A percentile compares a stretch with the other conserved stretches of the same genome.
Evolutionary conservation across 1,140 invertebrate species (phyloP).

Genomic region (Phortica variegata): DNA sequence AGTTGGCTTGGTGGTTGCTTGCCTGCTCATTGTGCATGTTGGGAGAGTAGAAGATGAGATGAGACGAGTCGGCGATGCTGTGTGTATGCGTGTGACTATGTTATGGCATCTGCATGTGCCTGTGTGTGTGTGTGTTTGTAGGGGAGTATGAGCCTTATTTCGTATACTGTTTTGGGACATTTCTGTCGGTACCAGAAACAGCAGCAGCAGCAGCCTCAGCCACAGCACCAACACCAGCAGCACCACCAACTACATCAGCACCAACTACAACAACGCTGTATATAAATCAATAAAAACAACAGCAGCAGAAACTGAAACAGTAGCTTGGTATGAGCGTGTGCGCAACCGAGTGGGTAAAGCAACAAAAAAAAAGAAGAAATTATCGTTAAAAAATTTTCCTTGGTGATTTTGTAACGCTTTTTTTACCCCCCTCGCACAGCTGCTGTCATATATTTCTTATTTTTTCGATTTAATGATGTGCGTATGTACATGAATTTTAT

Average conservation of each 20-base stretch:
- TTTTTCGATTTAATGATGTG: background rate
- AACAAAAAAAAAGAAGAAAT: background rate
- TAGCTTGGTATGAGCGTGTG: no score
- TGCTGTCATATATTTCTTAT: background rate
- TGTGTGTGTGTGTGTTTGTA: conserved; percentile 17
- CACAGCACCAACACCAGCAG: background rate
- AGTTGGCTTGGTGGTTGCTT: conserved; percentile 12
- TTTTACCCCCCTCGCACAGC: no score
- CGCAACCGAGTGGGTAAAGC: background rate
- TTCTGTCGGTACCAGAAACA: conserved; percentile 29
- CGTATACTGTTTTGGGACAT: conserved; percentile 33
- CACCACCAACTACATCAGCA: background rate
- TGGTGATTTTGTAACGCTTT: no score
- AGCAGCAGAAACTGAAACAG: conserved; percentile 26
- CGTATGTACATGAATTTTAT: background rate
- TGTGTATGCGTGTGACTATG: conserved; percentile 3
- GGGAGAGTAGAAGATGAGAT: conserved; percentile 22
- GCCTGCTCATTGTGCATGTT: conserved; percentile 18
- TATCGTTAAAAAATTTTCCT: background rate
- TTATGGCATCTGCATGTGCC: background rate
- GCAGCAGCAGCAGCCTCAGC: conserved; percentile 25
- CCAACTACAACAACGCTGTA: conserved; percentile 15
- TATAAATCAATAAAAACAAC: conserved; percentile 51
- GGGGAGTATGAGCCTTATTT: no score
- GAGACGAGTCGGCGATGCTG: conserved; percentile 28